Evolutionary conservation across 2,113 vertebrate species (phyloP), one percentile per base, ranked within the genome.

Genomic region (Pelusios castaneus): DNA sequence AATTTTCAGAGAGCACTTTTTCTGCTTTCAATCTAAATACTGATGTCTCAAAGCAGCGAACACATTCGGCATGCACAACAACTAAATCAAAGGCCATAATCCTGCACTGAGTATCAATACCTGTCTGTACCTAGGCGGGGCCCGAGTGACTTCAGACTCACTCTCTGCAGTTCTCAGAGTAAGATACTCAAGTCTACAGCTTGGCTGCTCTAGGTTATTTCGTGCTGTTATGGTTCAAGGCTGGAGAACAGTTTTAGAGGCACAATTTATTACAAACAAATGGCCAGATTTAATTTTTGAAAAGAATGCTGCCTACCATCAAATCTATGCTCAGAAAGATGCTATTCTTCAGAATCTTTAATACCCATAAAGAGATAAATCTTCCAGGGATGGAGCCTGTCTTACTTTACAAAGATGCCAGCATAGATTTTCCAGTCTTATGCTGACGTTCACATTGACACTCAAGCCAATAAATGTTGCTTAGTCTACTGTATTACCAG

Each of bases 101-200:
- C n/a, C n/a, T 70, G n/a, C 19, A 70, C 9, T 2, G 19, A 38
- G 34, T 34, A 38, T 4, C 63, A 70, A 17, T 4, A 67, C 16
- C 38, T 5, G 9, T 2, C 9, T 38, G 10, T 70, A n/a, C 17
- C 14, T 55, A 63, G 2, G 13, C 0, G 2, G 1, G 1, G 3
- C 77, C 90, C 10, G 58, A 80, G 2, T 0, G 0, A 73, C 60
- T 91, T 87, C 82, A 80, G n/a, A 55, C 13, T 41, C 70, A 25
- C 0, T 17, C 41, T 52, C 31, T 54, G 89, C 88, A 84, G 41
- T n/a, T 47, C 10, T 6, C 29, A 14, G 24, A 45, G 52, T 38
- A 92, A 51, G 21, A 88, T 2, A 41, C 49, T 76, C 55, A 21
- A 16, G 45, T 83, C 22, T 60, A 76, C 79, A 76, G 77, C 29